Conservation (phyloP, 2,113 vertebrate genomes). For the Tapirus terrestris region DNA sequence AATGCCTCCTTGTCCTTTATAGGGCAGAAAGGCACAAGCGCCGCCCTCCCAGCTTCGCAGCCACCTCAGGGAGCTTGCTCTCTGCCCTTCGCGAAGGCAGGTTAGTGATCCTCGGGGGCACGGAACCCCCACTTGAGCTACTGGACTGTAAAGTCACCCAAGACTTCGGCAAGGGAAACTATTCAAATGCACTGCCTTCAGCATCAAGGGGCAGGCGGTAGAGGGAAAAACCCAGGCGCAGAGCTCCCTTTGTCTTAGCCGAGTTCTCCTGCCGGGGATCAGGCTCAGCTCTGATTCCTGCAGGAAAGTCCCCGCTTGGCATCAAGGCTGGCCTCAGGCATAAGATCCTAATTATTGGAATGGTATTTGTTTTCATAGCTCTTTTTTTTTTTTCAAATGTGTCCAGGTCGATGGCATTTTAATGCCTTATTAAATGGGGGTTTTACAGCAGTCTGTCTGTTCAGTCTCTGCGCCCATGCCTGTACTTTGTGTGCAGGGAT, state of each 20-base stretch:
- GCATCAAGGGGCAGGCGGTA: neutral
- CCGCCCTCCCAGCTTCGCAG: accelerated
- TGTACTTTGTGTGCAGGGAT: constrained; percentile 85
- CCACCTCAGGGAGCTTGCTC: neutral
- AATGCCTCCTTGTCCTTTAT: neutral
- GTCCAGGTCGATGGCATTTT: constrained; percentile 90
- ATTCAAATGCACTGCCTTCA: neutral
- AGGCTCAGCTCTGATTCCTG: constrained; percentile 79
- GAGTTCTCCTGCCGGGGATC: constrained; percentile 76
- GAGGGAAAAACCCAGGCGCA: neutral
- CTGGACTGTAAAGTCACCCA: neutral
- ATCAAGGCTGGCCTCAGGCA: constrained; percentile 84
- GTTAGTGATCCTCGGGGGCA: no score
- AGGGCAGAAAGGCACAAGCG: neutral
- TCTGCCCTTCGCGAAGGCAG: neutral
- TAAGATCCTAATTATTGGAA: constrained; percentile 92
- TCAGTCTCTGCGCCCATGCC: constrained; percentile 84
- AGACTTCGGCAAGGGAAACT: neutral
- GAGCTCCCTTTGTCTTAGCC: constrained; percentile 76
- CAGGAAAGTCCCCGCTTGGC: constrained; percentile 83
- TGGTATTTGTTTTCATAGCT: constrained; percentile 90
- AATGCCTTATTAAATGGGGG: constrained; percentile 90
- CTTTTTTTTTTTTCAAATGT: constrained; percentile 78
- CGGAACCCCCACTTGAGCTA: neutral
- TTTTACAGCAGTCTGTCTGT: constrained; percentile 89